Conservation (phyloP, 1,140 invertebrate species). For the Nylanderia fulva region DNA sequence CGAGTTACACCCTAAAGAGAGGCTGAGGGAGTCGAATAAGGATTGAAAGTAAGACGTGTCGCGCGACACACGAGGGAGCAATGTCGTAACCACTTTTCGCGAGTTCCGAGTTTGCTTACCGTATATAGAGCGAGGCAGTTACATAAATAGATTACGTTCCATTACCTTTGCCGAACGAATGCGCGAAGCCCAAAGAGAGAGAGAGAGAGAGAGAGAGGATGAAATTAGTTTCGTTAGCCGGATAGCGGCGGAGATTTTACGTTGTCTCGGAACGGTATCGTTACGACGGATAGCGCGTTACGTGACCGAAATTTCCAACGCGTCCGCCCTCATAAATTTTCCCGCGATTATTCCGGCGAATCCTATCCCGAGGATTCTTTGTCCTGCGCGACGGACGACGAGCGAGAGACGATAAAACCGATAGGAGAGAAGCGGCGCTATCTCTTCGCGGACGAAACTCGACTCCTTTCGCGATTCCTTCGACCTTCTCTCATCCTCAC, state of each 20-base stretch:
- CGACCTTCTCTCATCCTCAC: neutral
- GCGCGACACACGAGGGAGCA: neutral
- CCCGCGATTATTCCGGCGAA: constrained; percentile 59
- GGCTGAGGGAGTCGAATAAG: neutral
- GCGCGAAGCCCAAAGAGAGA: too few relatives aligned
- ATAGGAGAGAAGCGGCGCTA: constrained; percentile 6
- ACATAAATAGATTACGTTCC: constrained; percentile 69
- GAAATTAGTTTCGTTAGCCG: constrained; percentile 69
- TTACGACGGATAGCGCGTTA: constrained; percentile 61
- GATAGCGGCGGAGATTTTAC: constrained; percentile 67
- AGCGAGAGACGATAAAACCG: constrained; percentile 41
- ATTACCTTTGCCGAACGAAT: constrained; percentile 44
- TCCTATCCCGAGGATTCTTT: constrained; percentile 37
- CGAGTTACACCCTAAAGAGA: too few relatives aligned
- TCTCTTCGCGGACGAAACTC: neutral
- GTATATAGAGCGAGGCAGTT: constrained; percentile 14
- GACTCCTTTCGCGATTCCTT: constrained; percentile 4
- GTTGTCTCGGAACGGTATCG: constrained; percentile 60
- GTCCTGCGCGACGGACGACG: constrained; percentile 1
- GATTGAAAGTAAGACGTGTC: neutral
- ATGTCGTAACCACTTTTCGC: neutral
- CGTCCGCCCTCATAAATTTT: constrained; percentile 65
- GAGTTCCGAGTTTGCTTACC: neutral
- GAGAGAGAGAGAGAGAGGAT: too few relatives aligned
- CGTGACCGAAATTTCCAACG: constrained; percentile 70